Evolutionary conservation across 1,140 invertebrate genomes (phyloP), one percentile per base, ranked within the genome.

Genomic region (Cydia amplana): DNA sequence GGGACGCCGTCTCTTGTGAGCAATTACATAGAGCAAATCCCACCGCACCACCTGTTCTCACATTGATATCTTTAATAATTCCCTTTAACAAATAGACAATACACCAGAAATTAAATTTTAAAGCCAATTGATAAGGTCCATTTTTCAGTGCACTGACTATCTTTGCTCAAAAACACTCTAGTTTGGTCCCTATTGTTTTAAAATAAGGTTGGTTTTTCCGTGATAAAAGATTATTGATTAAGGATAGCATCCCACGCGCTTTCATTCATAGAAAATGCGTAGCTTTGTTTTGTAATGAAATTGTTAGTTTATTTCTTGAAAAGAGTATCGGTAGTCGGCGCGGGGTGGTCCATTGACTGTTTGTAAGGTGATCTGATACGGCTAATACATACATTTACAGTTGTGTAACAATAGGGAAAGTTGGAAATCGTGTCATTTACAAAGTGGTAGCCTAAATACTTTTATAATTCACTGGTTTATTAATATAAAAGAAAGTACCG

Each of bases 261-360:
- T 91, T 91, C 88, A 84, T 92, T 89, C 88, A 89, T 89, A 90
- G 88, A 81, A 90, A 87, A 88, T 87, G 83, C 85, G 85, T 87
- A 87, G 78, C 87, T 90, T 92, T 92, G 88, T 92, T 91, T 90
- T 90, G 87, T 89, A 91, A 91, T 91, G 87, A 90, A 91, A 92
- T 91, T 89, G 88, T 91, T 86, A 84, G 84, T 86, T 84, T 89
- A 90, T 90, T 91, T 88, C 84, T 90, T 87, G 77, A 89, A 86
- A 91, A 87, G 49, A 51, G 49, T 90, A 89, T 87, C 85, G 84
- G 79, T 85, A 84, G 83, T 87, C 80, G 49, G 83, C 81, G 79
- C 81, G 82, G 80, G 77, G 81, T 84, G 80, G 64, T 67, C 64
- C 64, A 28, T 18, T 67, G 64, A 67, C 25, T 36, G 28, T 20